Conservation (phyloP, 2,113 vertebrate genomes). For the Carassius gibelio region DNA sequence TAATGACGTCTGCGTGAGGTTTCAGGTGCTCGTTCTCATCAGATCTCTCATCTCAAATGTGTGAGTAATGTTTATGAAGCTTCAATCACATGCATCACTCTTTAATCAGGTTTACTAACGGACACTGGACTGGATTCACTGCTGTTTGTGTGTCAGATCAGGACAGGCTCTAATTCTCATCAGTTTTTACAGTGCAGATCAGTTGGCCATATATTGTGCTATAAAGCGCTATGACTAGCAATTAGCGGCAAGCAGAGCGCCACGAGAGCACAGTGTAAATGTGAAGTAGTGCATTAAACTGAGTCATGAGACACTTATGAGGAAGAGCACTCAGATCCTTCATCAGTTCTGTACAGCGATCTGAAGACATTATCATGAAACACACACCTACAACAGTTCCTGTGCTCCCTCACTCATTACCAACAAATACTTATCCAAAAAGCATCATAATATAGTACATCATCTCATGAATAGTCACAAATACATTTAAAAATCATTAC, state of each 20-base stretch:
- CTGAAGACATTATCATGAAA: too few species aligned
- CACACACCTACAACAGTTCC: too few species aligned
- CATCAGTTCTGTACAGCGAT: too few species aligned
- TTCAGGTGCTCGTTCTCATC: constrained; percentile 90
- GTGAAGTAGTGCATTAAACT: constrained; percentile 94
- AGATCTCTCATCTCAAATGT: constrained; percentile 76
- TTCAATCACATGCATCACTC: constrained; percentile 78
- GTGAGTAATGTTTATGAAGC: constrained; percentile 86
- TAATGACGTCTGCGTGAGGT: constrained; percentile 84
- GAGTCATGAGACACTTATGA: constrained; percentile 56
- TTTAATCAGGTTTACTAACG: constrained; percentile 1
- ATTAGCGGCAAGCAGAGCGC: constrained; percentile 72
- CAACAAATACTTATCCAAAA: too few species aligned
- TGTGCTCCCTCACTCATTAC: too few species aligned
- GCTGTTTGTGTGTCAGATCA: background rate
- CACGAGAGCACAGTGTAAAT: constrained; percentile 41
- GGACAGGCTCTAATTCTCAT: constrained; percentile 72
- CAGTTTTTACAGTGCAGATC: constrained; percentile 85
- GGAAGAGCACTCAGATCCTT: background rate
- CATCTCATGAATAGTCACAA: too few species aligned
- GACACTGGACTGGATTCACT: background rate
- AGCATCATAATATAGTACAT: too few species aligned
- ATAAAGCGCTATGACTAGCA: constrained; percentile 90
- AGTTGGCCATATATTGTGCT: constrained; percentile 86
- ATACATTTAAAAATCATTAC: too few species aligned